A percentile compares a stretch with the other conserved stretches of the same genome.
Conservation (phyloP, 2,113 vertebrate genomes). For the Mustelus asterias region DNA sequence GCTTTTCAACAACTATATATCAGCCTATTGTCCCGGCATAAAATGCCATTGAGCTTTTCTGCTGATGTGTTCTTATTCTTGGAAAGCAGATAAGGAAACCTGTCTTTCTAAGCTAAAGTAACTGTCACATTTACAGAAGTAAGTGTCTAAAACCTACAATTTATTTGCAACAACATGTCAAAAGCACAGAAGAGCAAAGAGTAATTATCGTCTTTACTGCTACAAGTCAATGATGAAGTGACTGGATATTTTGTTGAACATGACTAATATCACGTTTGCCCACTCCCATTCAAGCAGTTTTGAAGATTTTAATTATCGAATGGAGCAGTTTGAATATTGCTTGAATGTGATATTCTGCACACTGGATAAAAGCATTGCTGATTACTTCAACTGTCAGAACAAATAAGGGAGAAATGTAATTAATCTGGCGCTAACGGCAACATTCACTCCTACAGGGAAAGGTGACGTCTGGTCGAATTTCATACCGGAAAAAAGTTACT, state of each 20-base stretch:
- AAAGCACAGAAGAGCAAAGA: neutral
- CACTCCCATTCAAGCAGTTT: neutral
- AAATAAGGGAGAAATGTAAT: neutral
- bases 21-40: neutral
- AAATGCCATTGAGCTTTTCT: neutral
- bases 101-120: neutral
- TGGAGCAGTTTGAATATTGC: neutral
- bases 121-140: neutral
- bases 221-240: neutral
- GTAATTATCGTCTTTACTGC: neutral
- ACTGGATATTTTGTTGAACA: neutral
- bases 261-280: neutral
- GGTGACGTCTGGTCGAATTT: neutral
- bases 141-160: neutral
- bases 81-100: neutral
- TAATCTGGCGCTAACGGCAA: neutral
- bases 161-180: neutral
- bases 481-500: neutral
- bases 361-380: neutral
- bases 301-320: neutral
- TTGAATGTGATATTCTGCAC: neutral
- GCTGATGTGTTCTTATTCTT: neutral
- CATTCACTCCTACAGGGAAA: neutral
- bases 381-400: slow-evolving; percentile 5
- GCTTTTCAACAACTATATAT: neutral